phyloP scores from a whole-genome alignment of 2,113 vertebrate species.

The Noturus placidus region DNA sequence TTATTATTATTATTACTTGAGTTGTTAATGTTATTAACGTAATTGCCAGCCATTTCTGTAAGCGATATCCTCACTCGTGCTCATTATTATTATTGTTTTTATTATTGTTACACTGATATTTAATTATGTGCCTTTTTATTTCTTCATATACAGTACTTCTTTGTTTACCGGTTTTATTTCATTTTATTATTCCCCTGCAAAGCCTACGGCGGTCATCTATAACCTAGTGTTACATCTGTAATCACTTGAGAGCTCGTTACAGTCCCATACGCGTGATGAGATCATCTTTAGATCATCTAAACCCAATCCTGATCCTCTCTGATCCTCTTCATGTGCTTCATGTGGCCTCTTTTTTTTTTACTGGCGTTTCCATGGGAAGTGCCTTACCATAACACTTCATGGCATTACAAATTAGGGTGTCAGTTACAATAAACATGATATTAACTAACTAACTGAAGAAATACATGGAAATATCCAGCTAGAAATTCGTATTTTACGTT shows the following conservation, averaged over 20 bases:
- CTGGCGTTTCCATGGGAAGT: neutral
- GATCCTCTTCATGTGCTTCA: neutral
- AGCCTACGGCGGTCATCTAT: neutral
- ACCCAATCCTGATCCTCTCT: neutral
- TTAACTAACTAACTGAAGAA: neutral
- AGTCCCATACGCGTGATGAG: too few species aligned
- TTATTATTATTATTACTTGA: too few species aligned
- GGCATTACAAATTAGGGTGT: neutral
- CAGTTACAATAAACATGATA: neutral
- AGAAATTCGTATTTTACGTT: neutral
- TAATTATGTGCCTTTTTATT: slow-evolving; percentile 1
- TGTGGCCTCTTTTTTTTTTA: neutral
- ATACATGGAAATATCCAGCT: neutral
- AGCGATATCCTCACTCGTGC: neutral
- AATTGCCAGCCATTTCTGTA: neutral
- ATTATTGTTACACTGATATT: neutral
- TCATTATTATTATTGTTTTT: too few species aligned
- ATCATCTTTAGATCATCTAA: neutral
- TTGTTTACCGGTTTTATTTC: neutral
- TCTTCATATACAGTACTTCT: neutral
- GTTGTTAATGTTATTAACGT: neutral
- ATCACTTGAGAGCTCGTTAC: neutral
- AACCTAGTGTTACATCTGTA: neutral
- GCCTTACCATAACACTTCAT: neutral
- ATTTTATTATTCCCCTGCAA: neutral